Evolutionary conservation across 2,888 invertebrate genomes (phyloP).

Genomic region (Agrochola macilenta): DNA sequence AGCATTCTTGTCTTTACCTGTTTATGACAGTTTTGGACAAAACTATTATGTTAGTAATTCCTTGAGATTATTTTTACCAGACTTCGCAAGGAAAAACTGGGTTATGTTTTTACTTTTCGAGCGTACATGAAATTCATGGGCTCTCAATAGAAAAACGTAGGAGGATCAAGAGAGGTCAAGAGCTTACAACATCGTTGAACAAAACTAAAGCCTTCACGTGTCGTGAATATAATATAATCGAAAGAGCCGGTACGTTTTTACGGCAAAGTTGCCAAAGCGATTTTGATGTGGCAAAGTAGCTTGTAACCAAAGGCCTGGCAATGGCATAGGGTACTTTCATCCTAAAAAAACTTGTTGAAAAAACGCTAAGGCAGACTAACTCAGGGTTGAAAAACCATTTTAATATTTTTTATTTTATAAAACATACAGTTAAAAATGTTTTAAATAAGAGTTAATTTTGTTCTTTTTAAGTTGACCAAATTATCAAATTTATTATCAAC

Average conservation of each 20-base stretch:
- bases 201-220: not conserved
- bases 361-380: too few relatives aligned
- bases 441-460: too few relatives aligned
- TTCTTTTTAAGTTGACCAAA: too few relatives aligned
- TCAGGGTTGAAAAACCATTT: too few relatives aligned
- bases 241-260: not conserved
- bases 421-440: too few relatives aligned
- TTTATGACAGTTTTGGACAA: not conserved
- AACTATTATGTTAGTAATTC: not conserved
- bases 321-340: not conserved
- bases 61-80: not conserved
- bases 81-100: too few relatives aligned
- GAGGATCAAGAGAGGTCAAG: too few relatives aligned
- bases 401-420: too few relatives aligned
- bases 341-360: not conserved
- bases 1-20: not conserved
- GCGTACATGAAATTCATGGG: accelerated
- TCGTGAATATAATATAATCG: not conserved
- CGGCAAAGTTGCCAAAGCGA: not conserved
- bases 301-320: not conserved
- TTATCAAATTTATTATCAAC: too few relatives aligned
- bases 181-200: too few relatives aligned
- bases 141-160: not conserved
- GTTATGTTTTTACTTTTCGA: not conserved
- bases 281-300: not conserved